Base-by-base conservation (phyloP, 2,888 invertebrate species). In the Endomychus coccineus region DNA sequence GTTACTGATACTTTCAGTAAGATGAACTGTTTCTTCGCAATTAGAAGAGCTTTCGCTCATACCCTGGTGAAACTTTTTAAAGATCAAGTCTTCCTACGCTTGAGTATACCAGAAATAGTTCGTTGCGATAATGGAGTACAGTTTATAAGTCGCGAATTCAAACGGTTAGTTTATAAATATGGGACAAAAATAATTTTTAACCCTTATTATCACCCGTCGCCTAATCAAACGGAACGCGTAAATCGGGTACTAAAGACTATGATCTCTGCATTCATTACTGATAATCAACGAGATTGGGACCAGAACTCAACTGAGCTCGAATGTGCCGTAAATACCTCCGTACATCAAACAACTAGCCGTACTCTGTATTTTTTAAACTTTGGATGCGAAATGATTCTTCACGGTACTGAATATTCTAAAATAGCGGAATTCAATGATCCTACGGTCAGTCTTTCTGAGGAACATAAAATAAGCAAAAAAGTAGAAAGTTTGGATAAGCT, bases 191-290 rank as follows among this genome's bases (percentile, higher is more conserved):
- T 39, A 13, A 13, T 27, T 3, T 42, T 29, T 23, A 58, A 50
- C 1, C 47, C 55, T 1, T 36, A 44, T 4, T 58, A 60, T 31
- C 39, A 48, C 7, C 49, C 54, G 0, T 54, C 58, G 24, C 48
- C 46, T 7, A 59, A 62, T 36, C 52, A 54, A 0, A 51, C 51
- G 0, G 58, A 60, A 37, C 11, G 57, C 3, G 45, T 50, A 0
- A 59, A 57, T 27, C 31, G 52, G 12, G 51, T 52, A 0, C 13
- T 59, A 4, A 55, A 56, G 37, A 53, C 53, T 0, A 54, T 59
- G 50, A 44, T 59, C 1, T 17, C 46, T 1, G 32, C 53, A 3
- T 57, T 46, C 23, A 42, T 56, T 0, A 23, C 21, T 0, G 39
- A 42, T 0, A 44, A 52, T 22, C 58, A 59, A 13, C 23, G 49